Conservation (phyloP, 2,797 vertebrate species). For the Peromyscus nudipes region DNA sequence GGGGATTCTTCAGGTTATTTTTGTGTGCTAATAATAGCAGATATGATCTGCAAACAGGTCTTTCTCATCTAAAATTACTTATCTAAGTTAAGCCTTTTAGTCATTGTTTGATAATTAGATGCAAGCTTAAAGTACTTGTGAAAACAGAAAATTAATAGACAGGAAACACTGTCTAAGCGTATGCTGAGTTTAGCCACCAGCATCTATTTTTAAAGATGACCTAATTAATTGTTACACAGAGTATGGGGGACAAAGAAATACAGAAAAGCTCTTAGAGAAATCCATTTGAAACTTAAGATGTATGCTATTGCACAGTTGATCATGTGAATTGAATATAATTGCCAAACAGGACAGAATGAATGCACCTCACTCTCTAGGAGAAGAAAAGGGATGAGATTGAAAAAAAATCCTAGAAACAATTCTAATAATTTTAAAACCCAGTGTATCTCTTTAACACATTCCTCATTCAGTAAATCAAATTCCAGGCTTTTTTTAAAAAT, state of each 20-base stretch:
- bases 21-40: constrained; percentile 61
- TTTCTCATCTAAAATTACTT: constrained; percentile 72
- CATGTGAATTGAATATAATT: background rate
- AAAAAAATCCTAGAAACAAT: background rate
- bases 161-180: constrained; percentile 60
- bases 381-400: background rate
- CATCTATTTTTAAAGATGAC: constrained; percentile 78
- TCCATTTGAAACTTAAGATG: background rate
- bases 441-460: background rate
- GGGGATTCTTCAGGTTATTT: constrained; percentile 12
- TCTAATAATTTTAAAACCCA: background rate
- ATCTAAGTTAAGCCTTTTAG: constrained; percentile 62
- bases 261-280: constrained; percentile 38
- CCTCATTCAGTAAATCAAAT: background rate
- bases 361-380: background rate
- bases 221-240: constrained; percentile 70
- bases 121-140: constrained; percentile 60
- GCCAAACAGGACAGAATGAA: constrained; percentile 12
- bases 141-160: constrained; percentile 73
- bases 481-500: background rate
- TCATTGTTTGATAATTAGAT: constrained; percentile 72
- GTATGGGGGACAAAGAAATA: constrained; percentile 17
- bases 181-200: constrained; percentile 61
- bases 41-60: constrained; percentile 54
- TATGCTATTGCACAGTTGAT: background rate